phyloP scores from a whole-genome alignment of 2,888 invertebrate genomes.

The Chrysodeixis includens region DNA sequence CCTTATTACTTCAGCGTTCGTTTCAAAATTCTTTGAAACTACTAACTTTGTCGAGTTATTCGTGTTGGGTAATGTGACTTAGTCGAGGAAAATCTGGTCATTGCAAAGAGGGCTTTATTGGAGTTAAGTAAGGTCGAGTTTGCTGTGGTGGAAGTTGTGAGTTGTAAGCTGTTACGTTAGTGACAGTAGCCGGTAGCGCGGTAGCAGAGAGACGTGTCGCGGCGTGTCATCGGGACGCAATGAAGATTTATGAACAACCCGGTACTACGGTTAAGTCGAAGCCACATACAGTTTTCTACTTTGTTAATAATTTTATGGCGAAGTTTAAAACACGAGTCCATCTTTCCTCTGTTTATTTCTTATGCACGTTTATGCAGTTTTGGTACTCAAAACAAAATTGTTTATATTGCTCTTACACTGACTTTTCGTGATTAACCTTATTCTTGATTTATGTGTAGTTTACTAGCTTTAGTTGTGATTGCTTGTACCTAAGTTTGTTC shows the following conservation, averaged over 20 bases:
- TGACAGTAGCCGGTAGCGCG: slow-evolving; percentile 75
- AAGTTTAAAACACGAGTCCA: slow-evolving; percentile 64
- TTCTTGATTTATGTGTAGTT: slow-evolving; percentile 46
- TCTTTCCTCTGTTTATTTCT: slow-evolving; percentile 58
- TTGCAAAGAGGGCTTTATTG: slow-evolving; percentile 46
- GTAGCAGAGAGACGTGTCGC: slow-evolving; percentile 88
- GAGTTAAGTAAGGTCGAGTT: slow-evolving; percentile 50
- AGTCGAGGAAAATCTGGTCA: slow-evolving; percentile 54
- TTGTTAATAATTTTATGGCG: slow-evolving; percentile 73
- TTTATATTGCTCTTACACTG: slow-evolving; percentile 51
- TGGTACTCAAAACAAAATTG: slow-evolving; percentile 49
- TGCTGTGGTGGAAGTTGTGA: slow-evolving; percentile 48
- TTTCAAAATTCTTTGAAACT: slow-evolving; percentile 68
- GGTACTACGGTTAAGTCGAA: slow-evolving; percentile 77
- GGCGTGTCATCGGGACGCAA: slow-evolving; percentile 88
- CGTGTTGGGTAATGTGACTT: slow-evolving; percentile 75
- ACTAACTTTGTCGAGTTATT: slow-evolving; percentile 72
- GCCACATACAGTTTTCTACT: slow-evolving; percentile 77
- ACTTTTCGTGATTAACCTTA: slow-evolving; percentile 49
- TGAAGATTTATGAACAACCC: slow-evolving; percentile 88
- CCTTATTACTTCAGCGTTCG: slow-evolving; percentile 69
- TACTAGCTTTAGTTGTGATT: slow-evolving; percentile 43
- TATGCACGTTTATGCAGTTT: slow-evolving; percentile 58
- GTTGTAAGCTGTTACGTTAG: slow-evolving; percentile 69
- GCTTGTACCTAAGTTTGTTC: background rate